Conservation (phyloP, 2,888 invertebrate species). For the Aleiodes alternator region DNA sequence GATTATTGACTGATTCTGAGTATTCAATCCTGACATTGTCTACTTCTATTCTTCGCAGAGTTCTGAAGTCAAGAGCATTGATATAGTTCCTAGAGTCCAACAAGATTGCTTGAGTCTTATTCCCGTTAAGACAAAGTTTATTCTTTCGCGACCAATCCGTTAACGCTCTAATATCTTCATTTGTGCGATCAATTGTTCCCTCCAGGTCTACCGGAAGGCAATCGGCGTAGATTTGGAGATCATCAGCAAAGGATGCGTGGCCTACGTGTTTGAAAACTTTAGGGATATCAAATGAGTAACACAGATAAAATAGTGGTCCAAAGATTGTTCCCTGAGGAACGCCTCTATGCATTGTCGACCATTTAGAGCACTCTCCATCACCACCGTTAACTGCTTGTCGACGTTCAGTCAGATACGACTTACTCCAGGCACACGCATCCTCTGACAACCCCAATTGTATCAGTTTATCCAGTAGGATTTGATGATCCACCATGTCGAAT, state of each 20-base stretch:
- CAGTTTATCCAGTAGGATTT: conserved; percentile 54
- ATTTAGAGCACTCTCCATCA: neutral
- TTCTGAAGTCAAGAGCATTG: neutral
- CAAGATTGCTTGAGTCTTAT: conserved; percentile 37
- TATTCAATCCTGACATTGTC: neutral
- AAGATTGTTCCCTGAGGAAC: conserved; percentile 44
- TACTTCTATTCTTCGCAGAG: neutral
- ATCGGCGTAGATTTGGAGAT: conserved; percentile 39
- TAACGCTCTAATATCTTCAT: no score
- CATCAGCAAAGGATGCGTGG: conserved; percentile 44
- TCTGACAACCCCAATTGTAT: conserved; percentile 60
- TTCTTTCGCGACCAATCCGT: neutral
- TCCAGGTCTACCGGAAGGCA: conserved; percentile 2
- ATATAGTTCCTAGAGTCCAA: conserved; percentile 22
- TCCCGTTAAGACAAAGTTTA: conserved; percentile 21
- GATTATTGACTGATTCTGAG: neutral
- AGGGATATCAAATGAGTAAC: conserved; percentile 34
- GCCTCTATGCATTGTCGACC: conserved; percentile 5
- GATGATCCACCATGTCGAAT: conserved; percentile 58
- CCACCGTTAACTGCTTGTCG: conserved; percentile 1
- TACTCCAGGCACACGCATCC: conserved; percentile 72
- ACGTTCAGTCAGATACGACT: conserved; percentile 27
- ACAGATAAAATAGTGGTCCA: conserved; percentile 38
- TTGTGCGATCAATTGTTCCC: no score
- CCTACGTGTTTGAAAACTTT: neutral